phyloP scores from a whole-genome alignment of 2,113 vertebrate genomes.

The Pelecanoides urinatrix region DNA sequence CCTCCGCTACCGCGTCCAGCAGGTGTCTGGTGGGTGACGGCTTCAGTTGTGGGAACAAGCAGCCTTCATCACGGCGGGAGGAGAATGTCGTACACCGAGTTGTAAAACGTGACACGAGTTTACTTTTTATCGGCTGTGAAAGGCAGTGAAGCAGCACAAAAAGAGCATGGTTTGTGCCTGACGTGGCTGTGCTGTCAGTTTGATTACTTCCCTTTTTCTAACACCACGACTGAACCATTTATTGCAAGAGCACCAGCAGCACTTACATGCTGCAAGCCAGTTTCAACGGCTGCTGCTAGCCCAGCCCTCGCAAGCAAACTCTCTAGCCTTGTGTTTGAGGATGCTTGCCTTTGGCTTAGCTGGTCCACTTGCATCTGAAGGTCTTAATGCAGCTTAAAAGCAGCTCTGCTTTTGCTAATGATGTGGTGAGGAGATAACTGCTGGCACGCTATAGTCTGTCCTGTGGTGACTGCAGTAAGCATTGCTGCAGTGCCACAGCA shows the following conservation, averaged over 20 bases:
- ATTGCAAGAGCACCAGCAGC: fast-evolving
- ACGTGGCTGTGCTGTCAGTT: fast-evolving
- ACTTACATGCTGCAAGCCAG: fast-evolving
- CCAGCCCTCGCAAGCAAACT: fast-evolving
- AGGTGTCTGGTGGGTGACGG: fast-evolving
- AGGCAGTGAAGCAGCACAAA: neutral
- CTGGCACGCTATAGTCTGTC: fast-evolving
- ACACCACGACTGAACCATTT: fast-evolving
- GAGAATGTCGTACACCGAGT: fast-evolving
- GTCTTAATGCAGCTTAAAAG: neutral
- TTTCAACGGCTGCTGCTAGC: neutral
- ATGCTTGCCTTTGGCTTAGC: neutral
- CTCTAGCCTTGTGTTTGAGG: neutral
- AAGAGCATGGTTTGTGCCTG: neutral
- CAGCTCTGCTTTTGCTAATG: neutral
- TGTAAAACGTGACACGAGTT: fast-evolving
- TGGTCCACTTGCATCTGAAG: neutral
- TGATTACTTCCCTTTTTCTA: fast-evolving
- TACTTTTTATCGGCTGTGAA: neutral
- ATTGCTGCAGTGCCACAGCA: neutral
- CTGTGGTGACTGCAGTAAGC: fast-evolving
- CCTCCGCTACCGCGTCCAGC: fast-evolving
- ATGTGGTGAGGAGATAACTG: too few species aligned
- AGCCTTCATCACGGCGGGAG: fast-evolving
- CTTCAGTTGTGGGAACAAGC: fast-evolving